phyloP scores from a whole-genome alignment of 2,888 invertebrate species.

The Hypena proboscidalis region DNA sequence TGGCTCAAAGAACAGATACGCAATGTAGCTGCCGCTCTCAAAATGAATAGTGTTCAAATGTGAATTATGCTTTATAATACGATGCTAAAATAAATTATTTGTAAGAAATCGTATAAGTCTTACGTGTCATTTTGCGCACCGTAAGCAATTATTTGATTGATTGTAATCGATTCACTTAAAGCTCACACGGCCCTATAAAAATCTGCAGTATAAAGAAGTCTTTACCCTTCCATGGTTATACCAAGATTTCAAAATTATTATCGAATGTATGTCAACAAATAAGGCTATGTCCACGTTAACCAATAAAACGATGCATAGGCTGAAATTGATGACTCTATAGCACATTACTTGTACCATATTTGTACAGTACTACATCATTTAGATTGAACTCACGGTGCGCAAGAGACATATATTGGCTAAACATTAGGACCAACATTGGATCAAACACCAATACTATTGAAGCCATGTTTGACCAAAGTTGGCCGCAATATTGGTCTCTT shows the following conservation, averaged over 20 bases:
- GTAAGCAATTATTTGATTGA: no score
- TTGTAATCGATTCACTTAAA: no score
- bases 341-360: constrained; percentile 3
- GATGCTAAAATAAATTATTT: neutral
- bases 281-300: no score
- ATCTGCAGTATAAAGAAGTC: no score
- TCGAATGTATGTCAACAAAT: no score
- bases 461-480: constrained; percentile 6
- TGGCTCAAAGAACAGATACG: constrained; percentile 33
- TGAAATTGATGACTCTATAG: constrained; percentile 3
- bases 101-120: no score
- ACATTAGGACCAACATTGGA: constrained; percentile 16
- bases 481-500: constrained; percentile 14
- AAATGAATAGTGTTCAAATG: no score
- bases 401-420: constrained; percentile 14
- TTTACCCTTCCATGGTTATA: no score
- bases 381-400: constrained; percentile 36
- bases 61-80: no score
- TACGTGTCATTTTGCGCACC: no score
- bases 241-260: no score
- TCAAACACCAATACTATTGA: constrained; percentile 11
- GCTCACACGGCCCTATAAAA: no score
- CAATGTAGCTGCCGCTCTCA: constrained; percentile 27
- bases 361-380: constrained; percentile 6
- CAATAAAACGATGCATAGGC: constrained; percentile 12